Conservation (phyloP, 2,888 invertebrate genomes). For the Volucella inanis region DNA sequence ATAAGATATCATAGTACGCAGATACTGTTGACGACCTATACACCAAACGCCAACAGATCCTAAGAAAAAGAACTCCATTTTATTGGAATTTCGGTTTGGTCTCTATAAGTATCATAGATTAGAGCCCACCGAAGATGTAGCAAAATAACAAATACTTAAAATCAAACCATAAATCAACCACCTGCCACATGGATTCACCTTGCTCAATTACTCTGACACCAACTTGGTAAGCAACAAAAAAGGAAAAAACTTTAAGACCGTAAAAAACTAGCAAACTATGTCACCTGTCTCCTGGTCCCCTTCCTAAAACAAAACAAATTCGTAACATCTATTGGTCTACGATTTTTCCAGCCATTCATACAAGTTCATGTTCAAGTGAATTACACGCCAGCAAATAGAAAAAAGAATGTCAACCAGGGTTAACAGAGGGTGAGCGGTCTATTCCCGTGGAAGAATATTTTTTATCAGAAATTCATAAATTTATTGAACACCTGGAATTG, state of each 20-base stretch:
- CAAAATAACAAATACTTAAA: slow-evolving; percentile 5
- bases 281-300: slow-evolving; percentile 37
- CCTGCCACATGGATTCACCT: slow-evolving; percentile 72
- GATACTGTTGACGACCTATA: too few relatives aligned
- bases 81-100: too few relatives aligned
- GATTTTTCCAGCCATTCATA: not conserved
- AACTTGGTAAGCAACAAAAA: slow-evolving; percentile 2
- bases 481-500: slow-evolving; percentile 81
- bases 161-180: slow-evolving; percentile 69
- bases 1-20: too few relatives aligned
- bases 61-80: too few relatives aligned
- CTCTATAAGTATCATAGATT: not conserved
- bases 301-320: not conserved
- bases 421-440: slow-evolving; percentile 8
- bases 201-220: slow-evolving; percentile 46
- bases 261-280: not conserved
- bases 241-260: not conserved
- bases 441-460: slow-evolving; percentile 68
- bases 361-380: slow-evolving; percentile 47
- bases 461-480: slow-evolving; percentile 78
- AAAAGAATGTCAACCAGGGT: slow-evolving; percentile 76
- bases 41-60: too few relatives aligned
- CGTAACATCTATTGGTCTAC: slow-evolving; percentile 22
- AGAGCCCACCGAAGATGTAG: not conserved
- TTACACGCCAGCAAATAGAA: slow-evolving; percentile 34